These are phyloP conservation scores for Bos taurus DNA, from an alignment of 2,113 vertebrate species.

Conservation along the genomic window DNA sequence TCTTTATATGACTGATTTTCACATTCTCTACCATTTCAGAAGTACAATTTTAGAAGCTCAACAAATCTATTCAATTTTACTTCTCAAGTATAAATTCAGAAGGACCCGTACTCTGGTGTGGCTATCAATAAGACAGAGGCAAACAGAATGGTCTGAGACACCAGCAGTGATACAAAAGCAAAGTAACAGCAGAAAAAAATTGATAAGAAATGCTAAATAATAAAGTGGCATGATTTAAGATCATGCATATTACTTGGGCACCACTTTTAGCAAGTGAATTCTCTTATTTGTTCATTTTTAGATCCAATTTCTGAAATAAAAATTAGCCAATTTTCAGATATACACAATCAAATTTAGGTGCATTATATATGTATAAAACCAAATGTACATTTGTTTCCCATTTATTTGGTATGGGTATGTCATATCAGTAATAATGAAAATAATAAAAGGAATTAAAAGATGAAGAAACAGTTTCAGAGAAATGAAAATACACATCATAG, in stretches of 20 bases:
- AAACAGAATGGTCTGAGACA: background rate
- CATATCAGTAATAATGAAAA: background rate
- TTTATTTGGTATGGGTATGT: background rate
- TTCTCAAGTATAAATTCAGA: background rate
- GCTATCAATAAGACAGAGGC: background rate
- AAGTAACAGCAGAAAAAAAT: background rate
- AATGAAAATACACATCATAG: background rate
- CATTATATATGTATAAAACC: background rate
- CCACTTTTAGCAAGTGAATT: background rate
- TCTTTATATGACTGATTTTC: background rate
- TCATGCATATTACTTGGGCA: background rate
- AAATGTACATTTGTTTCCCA: background rate
- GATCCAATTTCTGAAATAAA: background rate
- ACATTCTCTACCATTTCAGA: background rate
- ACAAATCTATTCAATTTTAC: background rate
- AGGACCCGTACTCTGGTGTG: background rate
- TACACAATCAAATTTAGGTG: background rate
- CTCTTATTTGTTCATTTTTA: background rate
- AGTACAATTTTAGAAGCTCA: background rate
- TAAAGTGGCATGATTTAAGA: background rate
- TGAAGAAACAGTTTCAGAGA: background rate
- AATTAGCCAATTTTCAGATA: background rate
- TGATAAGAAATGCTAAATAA: background rate
- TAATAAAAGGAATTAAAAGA: background rate
- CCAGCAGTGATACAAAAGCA: background rate